Base-by-base conservation (phyloP, 2,888 invertebrate genomes). In the Barypeithes pellucidus region DNA sequence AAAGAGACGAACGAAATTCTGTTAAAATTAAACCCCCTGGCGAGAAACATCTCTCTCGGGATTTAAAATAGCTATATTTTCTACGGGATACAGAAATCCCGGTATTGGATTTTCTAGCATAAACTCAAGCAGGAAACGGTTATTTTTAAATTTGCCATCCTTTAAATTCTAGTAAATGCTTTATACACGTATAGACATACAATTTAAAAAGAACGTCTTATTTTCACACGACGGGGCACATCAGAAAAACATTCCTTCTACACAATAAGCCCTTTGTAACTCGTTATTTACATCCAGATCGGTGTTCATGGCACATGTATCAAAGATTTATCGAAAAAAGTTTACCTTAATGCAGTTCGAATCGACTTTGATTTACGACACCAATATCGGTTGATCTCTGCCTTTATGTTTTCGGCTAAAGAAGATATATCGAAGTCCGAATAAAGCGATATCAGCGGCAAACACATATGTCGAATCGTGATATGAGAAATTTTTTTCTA, bases 351-450 rank as follows among this genome's bases (percentile, higher is more conserved):
- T 74, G 66, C 74, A 70, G 67, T 62, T n/a, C 39, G 66, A 65
- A 74, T 70, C 70, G 70, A 70, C 67, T 74, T 65, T 74, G 74
- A 74, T 74, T 74, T 74, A 74, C 70, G 74, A 70, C 70, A 22
- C 62, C 67, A 74, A 74, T 74, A 74, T 74, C 74, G 70, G 67
- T 70, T 67, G 70, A 70, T 74, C 70, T 70, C 57, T 70, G 66
- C 74, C 67, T 70, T 74, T 74, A 70, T 74, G 74, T 63, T 70
- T 73, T 74, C 70, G 74, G 60, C 67, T 74, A 66, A 67, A 59
- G 66, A 74, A 74, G 74, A 74, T 74, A 68, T 70, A 74, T 70
- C 12, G 12, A 57, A 22, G 50, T 68, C 41, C 33, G 69, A 43
- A 69, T 73, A 69, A 36, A 69, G 70, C 74, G 29, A 59, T 70